phyloP scores from a whole-genome alignment of 2,888 invertebrate genomes.

The Nephrotoma appendiculata region DNA sequence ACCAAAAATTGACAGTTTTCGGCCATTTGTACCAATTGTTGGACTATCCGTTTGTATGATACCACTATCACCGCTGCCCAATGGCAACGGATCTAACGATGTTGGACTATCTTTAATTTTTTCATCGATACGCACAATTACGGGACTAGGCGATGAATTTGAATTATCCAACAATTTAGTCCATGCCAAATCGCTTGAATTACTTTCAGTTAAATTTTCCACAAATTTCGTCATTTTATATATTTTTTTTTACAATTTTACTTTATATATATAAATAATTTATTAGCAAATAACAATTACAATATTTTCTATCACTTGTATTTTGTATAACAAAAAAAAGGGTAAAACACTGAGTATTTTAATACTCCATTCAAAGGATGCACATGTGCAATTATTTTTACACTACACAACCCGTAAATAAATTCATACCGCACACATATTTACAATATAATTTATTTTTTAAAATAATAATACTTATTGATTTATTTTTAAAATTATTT shows the following conservation, averaged over 20 bases:
- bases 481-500: background rate
- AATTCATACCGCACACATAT: background rate
- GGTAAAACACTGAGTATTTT: background rate
- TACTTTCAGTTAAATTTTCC: slow-evolving; percentile 25
- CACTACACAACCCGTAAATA: background rate
- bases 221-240: slow-evolving; percentile 21
- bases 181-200: slow-evolving; percentile 28
- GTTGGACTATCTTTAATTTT: slow-evolving; percentile 22
- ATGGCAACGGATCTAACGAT: slow-evolving; percentile 11
- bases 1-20: slow-evolving; percentile 29
- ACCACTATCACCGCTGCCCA: background rate
- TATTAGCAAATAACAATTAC: background rate
- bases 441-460: background rate
- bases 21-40: slow-evolving; percentile 13
- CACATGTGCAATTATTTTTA: background rate
- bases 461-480: background rate
- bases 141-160: background rate
- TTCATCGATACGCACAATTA: slow-evolving; percentile 13
- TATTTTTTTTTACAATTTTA: background rate
- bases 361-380: background rate
- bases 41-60: background rate
- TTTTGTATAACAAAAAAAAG: background rate
- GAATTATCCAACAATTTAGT: slow-evolving; percentile 27
- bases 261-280: background rate
- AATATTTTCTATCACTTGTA: background rate